phyloP scores from a whole-genome alignment of 1,140 invertebrate species.

The Euura saliciscinereae region DNA sequence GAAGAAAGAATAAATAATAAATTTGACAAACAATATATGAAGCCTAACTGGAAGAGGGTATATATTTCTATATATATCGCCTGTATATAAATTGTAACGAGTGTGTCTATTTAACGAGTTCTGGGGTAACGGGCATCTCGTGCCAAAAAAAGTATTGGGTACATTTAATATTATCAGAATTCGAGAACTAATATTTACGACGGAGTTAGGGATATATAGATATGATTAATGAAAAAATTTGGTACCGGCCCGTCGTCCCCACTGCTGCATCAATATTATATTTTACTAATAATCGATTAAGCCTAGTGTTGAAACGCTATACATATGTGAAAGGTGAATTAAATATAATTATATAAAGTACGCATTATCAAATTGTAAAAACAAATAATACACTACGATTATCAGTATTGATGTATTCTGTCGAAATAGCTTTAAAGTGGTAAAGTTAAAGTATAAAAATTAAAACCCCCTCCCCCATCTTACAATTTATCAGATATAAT shows the following conservation, averaged over 20 bases:
- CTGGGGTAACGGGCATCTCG: slow-evolving; percentile 1
- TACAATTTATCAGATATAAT: no score
- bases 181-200: neutral
- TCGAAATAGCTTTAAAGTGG: slow-evolving; percentile 11
- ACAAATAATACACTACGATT: neutral
- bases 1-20: neutral
- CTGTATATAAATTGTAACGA: slow-evolving; percentile 31
- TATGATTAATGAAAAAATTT: neutral
- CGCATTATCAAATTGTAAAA: neutral
- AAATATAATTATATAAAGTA: neutral
- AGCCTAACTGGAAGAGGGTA: slow-evolving; percentile 6
- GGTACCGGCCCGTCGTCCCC: neutral
- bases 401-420: slow-evolving; percentile 17
- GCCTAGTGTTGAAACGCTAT: neutral
- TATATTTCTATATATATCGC: neutral
- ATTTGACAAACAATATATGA: neutral
- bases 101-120: slow-evolving; percentile 38
- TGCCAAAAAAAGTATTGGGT: slow-evolving; percentile 3
- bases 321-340: neutral
- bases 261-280: neutral
- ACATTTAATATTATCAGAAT: neutral
- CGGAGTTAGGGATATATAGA: neutral
- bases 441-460: slow-evolving; percentile 24
- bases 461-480: neutral
- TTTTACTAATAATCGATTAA: neutral